A percentile compares a stretch with the other conserved stretches of the same genome.
Evolutionary conservation across 2,113 vertebrate species (phyloP).

Genomic region (Poicephalus gulielmi): DNA sequence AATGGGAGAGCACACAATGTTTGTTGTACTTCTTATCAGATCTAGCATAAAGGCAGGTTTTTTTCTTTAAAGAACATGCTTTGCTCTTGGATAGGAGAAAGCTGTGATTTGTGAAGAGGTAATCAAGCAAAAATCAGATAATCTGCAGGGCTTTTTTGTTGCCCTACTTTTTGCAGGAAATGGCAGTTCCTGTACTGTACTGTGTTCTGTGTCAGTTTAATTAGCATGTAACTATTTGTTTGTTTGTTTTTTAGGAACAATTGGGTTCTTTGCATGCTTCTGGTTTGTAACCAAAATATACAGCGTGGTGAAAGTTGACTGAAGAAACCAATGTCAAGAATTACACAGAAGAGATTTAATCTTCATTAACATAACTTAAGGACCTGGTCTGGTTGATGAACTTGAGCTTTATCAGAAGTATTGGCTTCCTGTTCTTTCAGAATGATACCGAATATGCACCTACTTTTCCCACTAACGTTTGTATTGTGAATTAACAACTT

Average conservation of each 20-base stretch:
- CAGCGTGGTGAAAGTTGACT: conserved; percentile 99
- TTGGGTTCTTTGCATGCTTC: conserved; percentile 99
- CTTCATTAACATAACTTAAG: conserved; percentile 68
- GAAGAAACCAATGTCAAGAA: conserved; percentile 67
- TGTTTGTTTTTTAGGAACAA: conserved; percentile 82
- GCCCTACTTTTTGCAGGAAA: conserved; percentile 8
- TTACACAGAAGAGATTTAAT: conserved; percentile 69
- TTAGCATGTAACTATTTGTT: not conserved
- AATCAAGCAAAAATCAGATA: not conserved
- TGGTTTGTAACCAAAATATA: conserved; percentile 99
- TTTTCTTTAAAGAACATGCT: not conserved
- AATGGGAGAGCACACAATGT: not conserved
- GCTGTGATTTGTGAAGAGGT: not conserved
- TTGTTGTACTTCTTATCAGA: not conserved
- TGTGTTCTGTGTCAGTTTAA: not conserved
- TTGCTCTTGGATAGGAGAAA: not conserved
- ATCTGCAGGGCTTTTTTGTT: not conserved
- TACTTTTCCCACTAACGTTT: conserved; percentile 74
- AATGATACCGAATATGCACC: conserved; percentile 62
- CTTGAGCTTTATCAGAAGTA: conserved; percentile 76
- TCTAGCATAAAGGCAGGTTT: not conserved
- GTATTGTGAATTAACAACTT: conserved; percentile 76
- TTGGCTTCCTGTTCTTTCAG: conserved; percentile 71
- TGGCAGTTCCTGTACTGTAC: not conserved
- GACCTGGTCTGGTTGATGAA: conserved; percentile 65